Base-by-base conservation (phyloP, 2,888 invertebrate genomes). In the Bellardia bayeri region DNA sequence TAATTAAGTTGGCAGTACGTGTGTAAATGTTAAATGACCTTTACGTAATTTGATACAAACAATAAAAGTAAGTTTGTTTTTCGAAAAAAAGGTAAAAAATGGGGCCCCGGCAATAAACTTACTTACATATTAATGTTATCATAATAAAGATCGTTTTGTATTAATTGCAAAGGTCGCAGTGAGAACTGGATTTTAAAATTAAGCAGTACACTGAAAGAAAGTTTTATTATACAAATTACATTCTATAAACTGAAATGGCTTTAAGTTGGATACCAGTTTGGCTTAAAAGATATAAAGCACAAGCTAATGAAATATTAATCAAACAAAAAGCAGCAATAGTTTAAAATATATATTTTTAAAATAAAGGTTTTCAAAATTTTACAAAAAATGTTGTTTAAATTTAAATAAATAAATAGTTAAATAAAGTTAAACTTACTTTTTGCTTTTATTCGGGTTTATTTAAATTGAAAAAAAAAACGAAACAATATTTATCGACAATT, bases 1-100 rank as follows among this genome's bases (percentile, higher is more conserved):
- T 68, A 85, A 85, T 85, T 80, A 75, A 56, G 63, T 56, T n/a
- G 56, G 16, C 56, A 14, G 45, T 8, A 69, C 54, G 80, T 75
- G 75, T 75, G 63, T 69, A 49, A 45, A 63, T 75, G 23, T 30
- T 61, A 69, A 81, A 81, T 56, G 64, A 63, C 51, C 56, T 75
- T 68, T 63, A 40, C 14, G n/a, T 66, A 66, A 30, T 56, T 54
- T 33, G 7, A 72, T 33, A 54, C 14, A 54, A 82, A 51, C 13
- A 45, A 61, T 40, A 68, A 61, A 63, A 40, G 56, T 23, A 7
- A 56, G 37, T 14, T 9, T 37, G 5, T 37, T 68, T 0, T 56
- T 45, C 23, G n/a, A 68, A 75, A 68, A 6, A 23, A 23, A 16
- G 42, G 11, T 45, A 30, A 61, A 74, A 74, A 83, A 58, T 8